These are phyloP conservation scores for Ethmia dodecea DNA, from an alignment of 2,888 invertebrate species.

Conservation along the genomic window DNA sequence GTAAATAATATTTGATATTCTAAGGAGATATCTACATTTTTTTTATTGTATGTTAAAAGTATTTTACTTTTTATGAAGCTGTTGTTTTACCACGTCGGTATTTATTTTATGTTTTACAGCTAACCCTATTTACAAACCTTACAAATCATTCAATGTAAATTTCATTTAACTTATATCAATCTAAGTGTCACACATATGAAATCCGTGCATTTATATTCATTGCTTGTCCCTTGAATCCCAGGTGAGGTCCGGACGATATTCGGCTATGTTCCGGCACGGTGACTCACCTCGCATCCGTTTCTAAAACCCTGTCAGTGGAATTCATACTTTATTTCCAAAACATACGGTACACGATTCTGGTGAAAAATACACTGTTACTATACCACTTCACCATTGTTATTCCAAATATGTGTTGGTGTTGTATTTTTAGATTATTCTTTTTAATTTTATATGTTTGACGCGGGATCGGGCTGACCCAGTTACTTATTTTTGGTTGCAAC, in stretches of 20 bases:
- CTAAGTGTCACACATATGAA: constrained; percentile 1
- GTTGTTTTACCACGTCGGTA: too few species aligned
- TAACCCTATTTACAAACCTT: too few species aligned
- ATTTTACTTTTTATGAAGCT: too few species aligned
- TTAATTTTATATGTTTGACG: constrained; percentile 38
- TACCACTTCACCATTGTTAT: constrained; percentile 46
- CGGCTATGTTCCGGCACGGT: constrained; percentile 64
- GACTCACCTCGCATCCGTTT: constrained; percentile 36
- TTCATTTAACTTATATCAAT: neutral
- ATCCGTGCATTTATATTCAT: constrained; percentile 46
- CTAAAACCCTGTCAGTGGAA: neutral
- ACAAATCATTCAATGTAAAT: neutral
- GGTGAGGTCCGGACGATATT: constrained; percentile 52
- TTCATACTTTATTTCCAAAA: neutral
- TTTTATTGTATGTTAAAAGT: too few species aligned
- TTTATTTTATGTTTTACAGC: too few species aligned
- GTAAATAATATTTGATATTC: too few species aligned
- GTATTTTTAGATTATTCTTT: constrained; percentile 42
- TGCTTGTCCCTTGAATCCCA: constrained; percentile 35
- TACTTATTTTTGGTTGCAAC: constrained; percentile 20
- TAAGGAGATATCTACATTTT: too few species aligned
- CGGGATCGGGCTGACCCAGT: constrained; percentile 42
- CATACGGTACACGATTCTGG: neutral
- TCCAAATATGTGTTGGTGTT: constrained; percentile 36
- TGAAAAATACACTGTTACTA: constrained; percentile 5